Evolutionary conservation across 2,797 vertebrate genomes (phyloP), one percentile per base, ranked within the genome.

Genomic region (Sparus aurata): DNA sequence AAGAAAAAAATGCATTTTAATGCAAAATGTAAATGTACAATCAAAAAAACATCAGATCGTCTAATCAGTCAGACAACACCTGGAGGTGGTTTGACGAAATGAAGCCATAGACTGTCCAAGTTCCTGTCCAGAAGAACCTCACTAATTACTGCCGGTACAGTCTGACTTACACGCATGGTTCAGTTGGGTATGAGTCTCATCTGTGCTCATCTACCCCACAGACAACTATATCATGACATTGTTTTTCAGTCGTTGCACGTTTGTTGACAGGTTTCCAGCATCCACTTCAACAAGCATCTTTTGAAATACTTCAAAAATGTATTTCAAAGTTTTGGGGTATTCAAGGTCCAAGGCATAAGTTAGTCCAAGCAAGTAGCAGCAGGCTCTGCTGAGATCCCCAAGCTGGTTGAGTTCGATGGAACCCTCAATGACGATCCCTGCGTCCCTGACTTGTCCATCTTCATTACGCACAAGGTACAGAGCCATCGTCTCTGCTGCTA

Each of bases 301-400:
- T 20, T 49, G 47, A 20, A 49, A 59, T 34, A 20, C 57, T 23
- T 59, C n/a, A 30, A 59, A 60, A 60, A 1, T 38, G 8, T 41
- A 38, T 6, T 38, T 60, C 5, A n/a, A 58, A 38, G 1, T 60
- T n/a, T 38, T 38, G 58, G 34, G 58, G 30, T 60, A 60, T 20
- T 12, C 38, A 0, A 52, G 62, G 10, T 65, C 46, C 23, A 30
- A 47, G 43, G 43, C 61, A 47, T 47, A 25, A 18, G 43, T 63
- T 18, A 63, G 43, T 6, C 61, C 61, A 16, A 63, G 16, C 43
- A 63, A 18, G 16, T 63, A 63, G 61, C 61, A 62, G 60, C 59
- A 61, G 59, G 59, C 59, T 47, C 61, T 63, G 61, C 61, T 46
- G 18, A 63, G 61, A 52, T 65, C 46, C 12, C 27, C 23, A 65